Base-by-base conservation (phyloP, 2,888 invertebrate species). In the Oscheius sp. region DNA sequence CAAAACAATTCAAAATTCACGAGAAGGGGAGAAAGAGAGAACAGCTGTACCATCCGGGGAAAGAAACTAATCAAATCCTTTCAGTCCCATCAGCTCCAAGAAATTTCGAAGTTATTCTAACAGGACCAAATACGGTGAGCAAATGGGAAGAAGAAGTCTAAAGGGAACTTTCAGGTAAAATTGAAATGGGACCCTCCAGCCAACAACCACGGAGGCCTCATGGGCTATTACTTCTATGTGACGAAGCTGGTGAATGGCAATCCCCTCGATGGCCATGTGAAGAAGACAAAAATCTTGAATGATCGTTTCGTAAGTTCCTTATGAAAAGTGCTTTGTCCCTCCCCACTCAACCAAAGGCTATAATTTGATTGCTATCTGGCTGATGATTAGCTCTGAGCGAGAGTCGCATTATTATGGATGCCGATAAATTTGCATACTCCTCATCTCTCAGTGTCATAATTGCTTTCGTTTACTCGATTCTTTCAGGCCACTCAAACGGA, bases 61-160 rank as follows among this genome's bases (percentile, higher is more conserved):
- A 37, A 37, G 3, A 20, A 25, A 10, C 12, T 25, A 52, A 52
- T 25, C 2, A 6, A 5, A 29, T 2, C 33, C 31, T 74, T 86
- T 77, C 91, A 97, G 97, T 98, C 90, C 97, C 97, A 83, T 96
- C 96, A 78, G 93, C 95, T 89, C 97, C 97, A 55, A 93, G 93
- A 88, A 93, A 94, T 86, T 94, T 98, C 75, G 92, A 92, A 88
- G 82, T 92, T 48, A 91, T 91, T 73, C 91, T 93, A 25, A 90
- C 96, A 87, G 97, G 96, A 90, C 96, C 97, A 0, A 96, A 96
- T n/a, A 92, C 95, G 39, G 92, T 97, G 93, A 71, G 75, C 42
- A 8, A 29, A 53, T 55, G 3, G 50, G 10, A 10, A 37, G 37
- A 10, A 10, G 15, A 37, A 37, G 8, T 8, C 37, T 10, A 37